These are phyloP conservation scores for Trachelus tabidus DNA, from an alignment of 2,888 invertebrate genomes.

Conservation along the genomic window DNA sequence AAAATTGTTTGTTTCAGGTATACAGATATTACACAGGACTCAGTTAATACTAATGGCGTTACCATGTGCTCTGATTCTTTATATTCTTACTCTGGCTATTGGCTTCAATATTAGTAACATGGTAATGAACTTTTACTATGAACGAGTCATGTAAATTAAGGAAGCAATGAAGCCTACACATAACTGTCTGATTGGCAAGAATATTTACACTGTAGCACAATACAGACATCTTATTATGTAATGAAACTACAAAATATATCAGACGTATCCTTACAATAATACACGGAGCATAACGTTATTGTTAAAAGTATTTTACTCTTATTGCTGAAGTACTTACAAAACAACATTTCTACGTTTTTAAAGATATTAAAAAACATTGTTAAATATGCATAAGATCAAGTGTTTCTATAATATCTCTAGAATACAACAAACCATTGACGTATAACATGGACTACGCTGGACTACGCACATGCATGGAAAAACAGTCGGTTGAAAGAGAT, in stretches of 20 bases:
- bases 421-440: too few relatives aligned
- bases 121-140: constrained; percentile 86
- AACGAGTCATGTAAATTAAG: constrained; percentile 75
- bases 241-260: neutral
- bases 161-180: neutral
- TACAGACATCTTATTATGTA: neutral
- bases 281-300: too few relatives aligned
- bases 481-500: too few relatives aligned
- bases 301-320: too few relatives aligned
- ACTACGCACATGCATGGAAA: too few relatives aligned
- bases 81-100: constrained; percentile 79
- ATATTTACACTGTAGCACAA: neutral
- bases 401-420: too few relatives aligned
- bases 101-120: constrained; percentile 87
- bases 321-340: too few relatives aligned
- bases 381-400: too few relatives aligned
- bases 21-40: constrained; percentile 88
- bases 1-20: constrained; percentile 71
- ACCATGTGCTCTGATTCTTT: constrained; percentile 80
- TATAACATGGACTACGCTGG: too few relatives aligned
- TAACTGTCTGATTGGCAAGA: neutral
- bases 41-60: constrained; percentile 87
- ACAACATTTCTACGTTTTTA: too few relatives aligned
- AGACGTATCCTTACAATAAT: neutral
- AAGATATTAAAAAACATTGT: too few relatives aligned